Percentiles rank a stretch among this genome's conserved stretches.
phyloP scores from a whole-genome alignment of 1,140 invertebrate genomes.

The Lordiphosa stackelbergi region DNA sequence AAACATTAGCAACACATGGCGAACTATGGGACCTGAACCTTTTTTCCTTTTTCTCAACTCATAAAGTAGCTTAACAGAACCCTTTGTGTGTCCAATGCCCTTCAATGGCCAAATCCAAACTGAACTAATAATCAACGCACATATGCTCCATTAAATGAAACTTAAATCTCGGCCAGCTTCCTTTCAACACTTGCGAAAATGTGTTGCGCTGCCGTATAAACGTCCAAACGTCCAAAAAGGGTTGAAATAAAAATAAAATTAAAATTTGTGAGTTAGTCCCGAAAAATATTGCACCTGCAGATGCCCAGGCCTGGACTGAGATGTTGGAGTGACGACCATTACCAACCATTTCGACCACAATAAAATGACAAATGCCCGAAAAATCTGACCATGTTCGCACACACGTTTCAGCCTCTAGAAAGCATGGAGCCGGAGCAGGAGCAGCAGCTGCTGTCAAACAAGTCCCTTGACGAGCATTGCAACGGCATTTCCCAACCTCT shows the following conservation, averaged over 20 bases:
- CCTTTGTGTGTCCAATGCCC: constrained; percentile 49
- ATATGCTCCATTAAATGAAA: constrained; percentile 67
- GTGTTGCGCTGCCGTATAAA: constrained; percentile 18
- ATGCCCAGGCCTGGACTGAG: constrained; percentile 7
- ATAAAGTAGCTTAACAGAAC: constrained; percentile 37
- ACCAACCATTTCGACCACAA: constrained; percentile 66
- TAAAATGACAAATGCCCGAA: constrained; percentile 71
- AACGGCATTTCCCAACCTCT: constrained; percentile 46
- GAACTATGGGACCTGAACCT: not conserved
- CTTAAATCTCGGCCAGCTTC: constrained; percentile 46
- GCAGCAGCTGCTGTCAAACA: constrained; percentile 65
- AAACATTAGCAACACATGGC: constrained; percentile 14
- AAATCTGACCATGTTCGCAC: constrained; percentile 64
- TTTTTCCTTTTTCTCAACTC: not conserved
- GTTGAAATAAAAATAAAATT: constrained; percentile 69
- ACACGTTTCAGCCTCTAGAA: constrained; percentile 13
- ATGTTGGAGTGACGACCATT: constrained; percentile 48
- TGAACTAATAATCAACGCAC: constrained; percentile 46
- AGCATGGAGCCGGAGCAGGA: constrained; percentile 9
- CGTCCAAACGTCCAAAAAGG: constrained; percentile 36
- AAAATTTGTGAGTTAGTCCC: constrained; percentile 58
- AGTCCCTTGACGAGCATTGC: constrained; percentile 64
- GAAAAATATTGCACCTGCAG: constrained; percentile 68
- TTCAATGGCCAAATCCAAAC: constrained; percentile 30
- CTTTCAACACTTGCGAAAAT: constrained; percentile 63